These are phyloP conservation scores for Drosophila ohnishii DNA, from an alignment of 1,140 invertebrate genomes.

Conservation along the genomic window DNA sequence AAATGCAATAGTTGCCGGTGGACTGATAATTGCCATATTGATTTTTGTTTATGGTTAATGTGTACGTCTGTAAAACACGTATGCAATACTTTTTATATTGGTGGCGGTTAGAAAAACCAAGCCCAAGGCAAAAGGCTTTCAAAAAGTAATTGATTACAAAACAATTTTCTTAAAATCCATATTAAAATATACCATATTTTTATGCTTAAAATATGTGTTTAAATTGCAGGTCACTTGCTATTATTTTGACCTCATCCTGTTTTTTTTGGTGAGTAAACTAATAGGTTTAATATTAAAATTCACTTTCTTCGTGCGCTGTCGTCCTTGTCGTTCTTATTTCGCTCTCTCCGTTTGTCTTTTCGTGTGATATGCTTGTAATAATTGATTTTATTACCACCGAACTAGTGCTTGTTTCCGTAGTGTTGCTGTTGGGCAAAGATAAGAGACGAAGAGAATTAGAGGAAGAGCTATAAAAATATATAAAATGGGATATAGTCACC, in stretches of 20 bases:
- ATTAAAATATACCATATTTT: neutral
- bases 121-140: neutral
- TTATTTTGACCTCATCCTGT: neutral
- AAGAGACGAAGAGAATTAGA: neutral
- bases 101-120: neutral
- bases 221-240: neutral
- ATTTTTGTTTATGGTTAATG: constrained; percentile 1
- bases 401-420: constrained; percentile 76
- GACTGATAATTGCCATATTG: neutral
- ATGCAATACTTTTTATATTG: neutral
- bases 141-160: neutral
- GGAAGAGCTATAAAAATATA: neutral
- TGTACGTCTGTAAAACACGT: neutral
- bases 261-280: neutral
- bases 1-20: constrained; percentile 39
- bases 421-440: constrained; percentile 59
- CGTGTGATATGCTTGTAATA: constrained; percentile 81
- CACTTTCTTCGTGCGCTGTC: constrained; percentile 76
- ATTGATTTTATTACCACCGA: constrained; percentile 82
- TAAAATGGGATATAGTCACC: constrained; percentile 34
- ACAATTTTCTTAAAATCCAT: neutral
- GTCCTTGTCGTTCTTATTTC: constrained; percentile 67
- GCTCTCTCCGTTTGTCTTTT: constrained; percentile 77
- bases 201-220: neutral
- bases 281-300: constrained; percentile 57